Evolutionary conservation across 64 coral and sea anemone genomes (phyloP), one percentile per base, ranked within the genome.

Genomic region (Montipora capricornis): DNA sequence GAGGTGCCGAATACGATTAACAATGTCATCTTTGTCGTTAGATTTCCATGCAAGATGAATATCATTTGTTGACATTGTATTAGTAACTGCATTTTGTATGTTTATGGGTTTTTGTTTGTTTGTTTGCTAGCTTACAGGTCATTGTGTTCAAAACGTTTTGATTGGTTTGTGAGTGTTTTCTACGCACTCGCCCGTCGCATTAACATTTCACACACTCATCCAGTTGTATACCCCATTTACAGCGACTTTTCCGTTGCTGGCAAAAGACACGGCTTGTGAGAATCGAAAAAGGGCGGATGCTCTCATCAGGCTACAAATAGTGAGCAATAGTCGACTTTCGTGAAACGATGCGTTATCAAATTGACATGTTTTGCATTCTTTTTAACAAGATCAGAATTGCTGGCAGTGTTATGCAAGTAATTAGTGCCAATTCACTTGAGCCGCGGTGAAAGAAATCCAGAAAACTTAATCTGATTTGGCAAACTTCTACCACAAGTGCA

Each of bases 21-120:
- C 3, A 45, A 17, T 71, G 82, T 52, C 82, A 86, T 11, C 37
- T 69, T 68, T 17, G 68, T 86, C 17, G 62, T 70, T 84, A 45
- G 51, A 24, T 69, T 68, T 70, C 16, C 66, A 64, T 22, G 44
- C 82, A 13, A 12, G 17, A 14, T 73, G 45, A 8, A 44, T 4
- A 52, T 11, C 20, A 73, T 50, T 49, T 86, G 47, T 86, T 86
- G 45, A 86, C 82, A 71, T 50, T 71, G 47, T 71, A 17, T 16
- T 15, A 68, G 8, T 84, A 29, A 47, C 13, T 68, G 44, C 81
- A 13, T n/a, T 47, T 50, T 67, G 45, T 68, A 46, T 29, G 81
- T 5, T 62, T 80, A 80, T 13, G 8, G 22, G 37, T 37, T 37
- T 37, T 49, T n/a, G 53, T 68, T 84, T 47, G 68, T 67, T 69